Evolutionary conservation across 2,888 invertebrate species (phyloP).

Genomic region (Falcaria lacertinaria): DNA sequence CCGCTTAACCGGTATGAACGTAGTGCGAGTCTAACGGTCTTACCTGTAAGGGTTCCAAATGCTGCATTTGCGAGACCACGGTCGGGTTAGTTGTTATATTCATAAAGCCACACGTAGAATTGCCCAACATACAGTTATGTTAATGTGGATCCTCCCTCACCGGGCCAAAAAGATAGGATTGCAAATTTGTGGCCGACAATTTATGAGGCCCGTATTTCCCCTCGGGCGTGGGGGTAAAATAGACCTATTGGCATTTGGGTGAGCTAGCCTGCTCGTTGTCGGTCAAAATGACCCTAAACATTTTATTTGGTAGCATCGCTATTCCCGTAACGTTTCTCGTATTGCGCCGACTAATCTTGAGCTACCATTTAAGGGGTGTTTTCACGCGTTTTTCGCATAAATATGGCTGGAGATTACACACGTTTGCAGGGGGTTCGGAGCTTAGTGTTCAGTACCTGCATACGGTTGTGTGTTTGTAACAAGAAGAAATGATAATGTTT

Average conservation of each 20-base stretch:
- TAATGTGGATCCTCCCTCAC: slow-evolving; percentile 68
- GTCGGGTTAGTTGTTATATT: slow-evolving; percentile 45
- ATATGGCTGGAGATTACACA: slow-evolving; percentile 58
- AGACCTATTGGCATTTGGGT: slow-evolving; percentile 73
- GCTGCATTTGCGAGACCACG: slow-evolving; percentile 31
- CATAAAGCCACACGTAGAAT: slow-evolving; percentile 63
- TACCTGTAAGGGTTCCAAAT: slow-evolving; percentile 20
- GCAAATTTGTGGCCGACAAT: slow-evolving; percentile 78
- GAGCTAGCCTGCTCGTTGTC: slow-evolving; percentile 70
- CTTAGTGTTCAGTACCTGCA: not conserved
- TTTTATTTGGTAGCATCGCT: slow-evolving; percentile 75
- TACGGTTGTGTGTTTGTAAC: not conserved
- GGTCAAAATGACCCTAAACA: slow-evolving; percentile 77
- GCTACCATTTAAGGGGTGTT: slow-evolving; percentile 67
- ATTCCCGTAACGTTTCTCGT: slow-evolving; percentile 64
- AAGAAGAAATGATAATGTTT: too few relatives aligned
- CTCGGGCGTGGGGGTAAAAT: slow-evolving; percentile 61
- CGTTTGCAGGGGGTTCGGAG: slow-evolving; percentile 32
- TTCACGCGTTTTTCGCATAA: slow-evolving; percentile 63
- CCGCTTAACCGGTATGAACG: not conserved
- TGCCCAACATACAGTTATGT: slow-evolving; percentile 72
- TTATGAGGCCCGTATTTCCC: slow-evolving; percentile 71
- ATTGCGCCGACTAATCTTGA: slow-evolving; percentile 72
- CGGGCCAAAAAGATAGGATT: slow-evolving; percentile 74
- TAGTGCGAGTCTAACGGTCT: not conserved